A percentile compares a stretch with the other conserved stretches of the same genome.
phyloP scores from a whole-genome alignment of 2,113 vertebrate species.

The Spheniscus mendiculus region DNA sequence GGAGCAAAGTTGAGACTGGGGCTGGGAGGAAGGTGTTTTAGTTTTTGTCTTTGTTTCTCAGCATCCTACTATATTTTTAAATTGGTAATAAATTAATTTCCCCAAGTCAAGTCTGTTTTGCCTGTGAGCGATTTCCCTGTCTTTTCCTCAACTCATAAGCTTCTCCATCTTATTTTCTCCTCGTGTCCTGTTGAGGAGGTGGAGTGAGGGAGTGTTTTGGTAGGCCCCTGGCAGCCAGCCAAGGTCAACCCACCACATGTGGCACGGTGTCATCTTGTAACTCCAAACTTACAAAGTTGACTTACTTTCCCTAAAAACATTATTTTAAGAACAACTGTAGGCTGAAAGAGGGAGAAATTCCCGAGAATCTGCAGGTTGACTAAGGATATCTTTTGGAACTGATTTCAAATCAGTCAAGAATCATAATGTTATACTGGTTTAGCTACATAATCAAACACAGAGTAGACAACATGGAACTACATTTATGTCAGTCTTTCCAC shows the following conservation, averaged over 20 bases:
- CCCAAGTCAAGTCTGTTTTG: not conserved
- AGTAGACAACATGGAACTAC: not conserved
- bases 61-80: not conserved
- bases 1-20: not conserved
- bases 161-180: not conserved
- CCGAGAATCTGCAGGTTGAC: not conserved
- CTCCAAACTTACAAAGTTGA: not conserved
- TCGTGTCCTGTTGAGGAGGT: not conserved
- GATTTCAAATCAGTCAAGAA: not conserved
- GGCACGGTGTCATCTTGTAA: not conserved
- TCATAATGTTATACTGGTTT: not conserved
- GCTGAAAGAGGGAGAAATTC: not conserved
- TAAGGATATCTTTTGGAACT: not conserved
- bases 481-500: not conserved
- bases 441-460: not conserved
- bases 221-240: not conserved
- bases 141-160: accelerated
- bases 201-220: accelerated
- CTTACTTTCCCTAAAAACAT: not conserved
- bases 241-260: accelerated
- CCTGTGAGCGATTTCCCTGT: accelerated
- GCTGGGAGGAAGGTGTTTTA: not conserved
- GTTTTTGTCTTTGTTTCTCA: not conserved
- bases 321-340: not conserved
- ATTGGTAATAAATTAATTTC: not conserved